Evolutionary conservation across 2,888 invertebrate genomes (phyloP), one percentile per base, ranked within the genome.

Genomic region (Melanophora roralis): DNA sequence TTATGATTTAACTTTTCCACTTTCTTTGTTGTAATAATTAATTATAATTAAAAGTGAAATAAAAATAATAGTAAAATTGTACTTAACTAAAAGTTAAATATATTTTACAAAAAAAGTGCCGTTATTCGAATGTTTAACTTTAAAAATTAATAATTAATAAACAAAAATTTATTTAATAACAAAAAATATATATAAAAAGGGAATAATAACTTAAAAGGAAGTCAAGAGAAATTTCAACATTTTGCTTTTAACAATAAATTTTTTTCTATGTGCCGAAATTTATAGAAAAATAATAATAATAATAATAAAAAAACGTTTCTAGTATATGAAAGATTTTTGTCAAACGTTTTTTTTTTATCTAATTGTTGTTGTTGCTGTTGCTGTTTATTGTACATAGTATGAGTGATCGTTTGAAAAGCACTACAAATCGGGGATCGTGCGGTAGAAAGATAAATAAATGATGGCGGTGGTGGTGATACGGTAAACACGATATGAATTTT

Each of bases 281-380:
- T 64, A 49, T 59, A 71, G 64, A 71, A 77, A 49, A 62, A 34
- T 32, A 55, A 47, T 23, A 9, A 11, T n/a, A n/a, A n/a, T n/a
- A n/a, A n/a, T n/a, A 21, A 6, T n/a, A 36, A 11, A 11, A 23
- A 59, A 43, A n/a, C 7, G 34, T n/a, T 53, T 76, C 65, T 74
- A n/a, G n/a, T 69, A 40, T 62, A 47, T 57, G 36, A 77, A 57
- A 69, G 19, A 57, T 65, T 62, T 71, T 57, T 69, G 69, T 65
- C 57, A 64, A 77, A 69, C 47, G 69, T 43, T 64, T 77, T 65
- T 68, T 77, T 77, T 65, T 68, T 77, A 71, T 71, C 57, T 71
- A 27, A 9, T 69, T 62, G 64, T 57, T 74, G 43, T 2, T 72
- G 19, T 23, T 62, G 72, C 34, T 71, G 60, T 51, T 57, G 73